Evolutionary conservation across 92 coral and sea anemone species (phyloP), one percentile per base, ranked within the genome.

Genomic region (Ricordea florida): DNA sequence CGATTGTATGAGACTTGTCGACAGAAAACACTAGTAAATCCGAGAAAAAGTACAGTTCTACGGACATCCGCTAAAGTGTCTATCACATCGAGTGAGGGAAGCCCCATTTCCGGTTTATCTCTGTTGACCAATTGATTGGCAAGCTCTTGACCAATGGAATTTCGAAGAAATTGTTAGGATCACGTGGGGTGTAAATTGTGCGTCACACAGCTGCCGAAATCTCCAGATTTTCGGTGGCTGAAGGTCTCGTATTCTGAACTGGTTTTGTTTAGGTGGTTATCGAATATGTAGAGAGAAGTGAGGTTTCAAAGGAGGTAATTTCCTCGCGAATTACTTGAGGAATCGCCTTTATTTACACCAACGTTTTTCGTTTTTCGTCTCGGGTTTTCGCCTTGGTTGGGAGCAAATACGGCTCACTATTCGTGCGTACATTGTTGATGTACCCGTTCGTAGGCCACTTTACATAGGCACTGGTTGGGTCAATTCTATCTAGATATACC

Each of bases 141-240:
- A 66, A 85, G 84, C 65, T 21, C 41, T 59, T 24, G 69, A 38
- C 92, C 92, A 87, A 87, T 87, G 79, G 33, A 78, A 81, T 6
- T 42, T 52, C 69, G 62, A 61, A 76, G 74, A 69, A 76, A 80
- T 76, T 57, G 34, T 42, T 24, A 21, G 31, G 67, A 58, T 87
- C 92, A 87, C 92, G 92, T 87, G 92, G 70, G 84, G 80, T 81
- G 55, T 78, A 83, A 72, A 81, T 86, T 80, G 87, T 81, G 92
- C 92, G 92, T 87, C 92, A 87, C 90, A 85, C 92, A 87, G 92
- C 92, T 87, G 92, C 92, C 80, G 74, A 81, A 81, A 83, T 63
- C 76, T 57, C 92, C 84, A 62, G 70, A 61, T 77, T 59, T 61
- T 85, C 79, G 77, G 85, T 81, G 85, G 86, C 74, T 87, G 86